These are phyloP conservation scores for Adrianichthys oophorus DNA, from an alignment of 2,797 vertebrate genomes.

Conservation along the genomic window DNA sequence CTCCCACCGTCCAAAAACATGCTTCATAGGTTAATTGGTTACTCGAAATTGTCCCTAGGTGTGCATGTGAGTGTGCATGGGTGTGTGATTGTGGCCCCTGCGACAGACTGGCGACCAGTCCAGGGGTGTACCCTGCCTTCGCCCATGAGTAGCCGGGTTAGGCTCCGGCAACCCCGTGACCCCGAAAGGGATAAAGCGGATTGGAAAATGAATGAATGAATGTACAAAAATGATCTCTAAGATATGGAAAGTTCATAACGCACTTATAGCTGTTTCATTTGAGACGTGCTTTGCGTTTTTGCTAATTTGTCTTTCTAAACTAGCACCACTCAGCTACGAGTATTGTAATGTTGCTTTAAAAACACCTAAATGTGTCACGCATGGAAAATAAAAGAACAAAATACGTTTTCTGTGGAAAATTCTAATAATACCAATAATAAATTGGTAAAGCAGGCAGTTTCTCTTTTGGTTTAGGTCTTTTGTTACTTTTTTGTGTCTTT, in stretches of 20 bases:
- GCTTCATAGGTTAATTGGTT: too few relatives aligned
- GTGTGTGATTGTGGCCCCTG: too few relatives aligned
- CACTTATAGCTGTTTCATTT: constrained; percentile 10
- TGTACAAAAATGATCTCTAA: not conserved
- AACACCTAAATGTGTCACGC: constrained; percentile 69
- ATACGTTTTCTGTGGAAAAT: constrained; percentile 79
- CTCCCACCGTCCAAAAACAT: too few relatives aligned
- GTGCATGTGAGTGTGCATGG: too few relatives aligned
- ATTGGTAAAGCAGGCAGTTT: constrained; percentile 33
- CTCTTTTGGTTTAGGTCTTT: constrained; percentile 66
- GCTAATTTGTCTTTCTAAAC: constrained; percentile 34
- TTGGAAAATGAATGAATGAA: too few relatives aligned
- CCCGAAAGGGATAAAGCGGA: too few relatives aligned
- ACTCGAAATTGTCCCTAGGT: too few relatives aligned
- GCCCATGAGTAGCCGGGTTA: too few relatives aligned
- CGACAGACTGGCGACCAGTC: too few relatives aligned
- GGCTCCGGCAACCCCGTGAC: too few relatives aligned
- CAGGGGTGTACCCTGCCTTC: too few relatives aligned
- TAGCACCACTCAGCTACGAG: constrained; percentile 46
- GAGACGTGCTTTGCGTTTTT: constrained; percentile 14
- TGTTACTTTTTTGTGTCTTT: constrained; percentile 76
- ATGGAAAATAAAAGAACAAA: constrained; percentile 70
- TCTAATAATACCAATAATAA: constrained; percentile 71
- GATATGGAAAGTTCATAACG: constrained; percentile 7
- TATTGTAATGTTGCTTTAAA: constrained; percentile 63